These are phyloP conservation scores for Bedellia somnulentella DNA, from an alignment of 2,888 invertebrate species.

Conservation along the genomic window DNA sequence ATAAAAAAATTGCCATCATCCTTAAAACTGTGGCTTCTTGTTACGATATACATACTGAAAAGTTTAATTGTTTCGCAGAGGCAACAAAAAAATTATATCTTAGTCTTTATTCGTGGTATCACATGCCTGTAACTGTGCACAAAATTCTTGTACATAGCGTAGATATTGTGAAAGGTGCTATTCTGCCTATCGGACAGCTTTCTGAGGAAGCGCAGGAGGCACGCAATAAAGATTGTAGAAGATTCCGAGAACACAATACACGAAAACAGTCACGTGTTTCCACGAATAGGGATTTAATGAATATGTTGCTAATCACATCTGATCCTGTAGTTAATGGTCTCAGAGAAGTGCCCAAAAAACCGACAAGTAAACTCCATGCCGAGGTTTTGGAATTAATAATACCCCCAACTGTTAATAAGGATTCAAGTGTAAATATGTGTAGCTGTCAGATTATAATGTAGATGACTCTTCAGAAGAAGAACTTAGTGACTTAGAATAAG, in stretches of 20 bases:
- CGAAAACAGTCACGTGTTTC: slow-evolving; percentile 8
- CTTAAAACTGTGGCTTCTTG: too few relatives aligned
- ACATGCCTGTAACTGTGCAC: slow-evolving; percentile 1
- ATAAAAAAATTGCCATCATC: slow-evolving; percentile 10
- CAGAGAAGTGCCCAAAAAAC: background rate
- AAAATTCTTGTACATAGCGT: slow-evolving; percentile 2
- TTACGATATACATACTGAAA: too few relatives aligned
- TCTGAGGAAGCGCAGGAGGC: slow-evolving; percentile 4
- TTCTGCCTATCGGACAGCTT: slow-evolving; percentile 2
- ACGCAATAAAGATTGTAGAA: slow-evolving; percentile 9
- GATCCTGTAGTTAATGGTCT: slow-evolving; percentile 1
- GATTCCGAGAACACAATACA: slow-evolving; percentile 9
- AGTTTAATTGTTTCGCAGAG: too few relatives aligned
- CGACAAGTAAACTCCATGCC: background rate
- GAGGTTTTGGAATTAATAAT: background rate
- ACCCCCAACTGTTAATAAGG: slow-evolving; percentile 6
- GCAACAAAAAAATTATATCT: too few relatives aligned
- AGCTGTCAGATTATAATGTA: too few relatives aligned
- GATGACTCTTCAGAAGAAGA: too few relatives aligned
- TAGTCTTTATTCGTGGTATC: background rate
- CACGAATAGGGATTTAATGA: slow-evolving; percentile 6
- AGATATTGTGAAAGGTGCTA: slow-evolving; percentile 1
- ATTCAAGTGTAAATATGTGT: too few relatives aligned
- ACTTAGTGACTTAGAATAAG: too few relatives aligned
- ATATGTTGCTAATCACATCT: background rate